Base-by-base conservation (phyloP, 1,140 invertebrate genomes). In the Polypedilum pembai region DNA sequence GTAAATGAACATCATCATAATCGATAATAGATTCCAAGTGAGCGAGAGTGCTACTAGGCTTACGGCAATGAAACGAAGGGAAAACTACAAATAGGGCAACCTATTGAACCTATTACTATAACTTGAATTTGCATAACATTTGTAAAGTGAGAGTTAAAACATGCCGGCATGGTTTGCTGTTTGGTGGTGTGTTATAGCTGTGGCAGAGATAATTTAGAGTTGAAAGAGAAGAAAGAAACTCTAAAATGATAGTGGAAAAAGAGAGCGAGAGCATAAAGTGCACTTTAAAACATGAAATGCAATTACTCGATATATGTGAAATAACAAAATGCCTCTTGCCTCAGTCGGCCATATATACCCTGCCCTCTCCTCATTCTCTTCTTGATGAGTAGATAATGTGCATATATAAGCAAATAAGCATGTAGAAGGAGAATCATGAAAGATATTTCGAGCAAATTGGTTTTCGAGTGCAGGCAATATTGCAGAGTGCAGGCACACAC, bases 61-160 rank as follows among this genome's bases (percentile, higher is more conserved):
- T 69, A 69, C 65, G 65, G 12, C n/a, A n/a, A n/a, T 56, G 45
- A n/a, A 56, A 12, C 45, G 24, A 33, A 33, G 24, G 24, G 2
- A 33, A 33, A 33, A 33, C 24, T 33, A 56, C n/a, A 56, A 56
- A 21, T 18, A 10, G 18, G n/a, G 65, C 17, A 69, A 69, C 65
- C 65, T 69, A 69, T 69, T 69, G 65, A 69, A 69, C 65, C 65
- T 69, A 18, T 69, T 56, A 56, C 45, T n/a, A n/a, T n/a, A n/a
- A n/a, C n/a, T n/a, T 56, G 12, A 12, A 69, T 69, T 69, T 20
- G 65, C 65, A 69, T 69, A 69, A 69, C 65, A 69, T 69, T 69
- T 69, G 65, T 69, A 56, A 56, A 56, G n/a, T 12, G 15, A 15
- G n/a, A n/a, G 12, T 56, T n/a, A 4, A 12, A 56, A 56, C 45